These are phyloP conservation scores for Cebus imitator DNA, from an alignment of 2,113 vertebrate genomes.

Conservation along the genomic window DNA sequence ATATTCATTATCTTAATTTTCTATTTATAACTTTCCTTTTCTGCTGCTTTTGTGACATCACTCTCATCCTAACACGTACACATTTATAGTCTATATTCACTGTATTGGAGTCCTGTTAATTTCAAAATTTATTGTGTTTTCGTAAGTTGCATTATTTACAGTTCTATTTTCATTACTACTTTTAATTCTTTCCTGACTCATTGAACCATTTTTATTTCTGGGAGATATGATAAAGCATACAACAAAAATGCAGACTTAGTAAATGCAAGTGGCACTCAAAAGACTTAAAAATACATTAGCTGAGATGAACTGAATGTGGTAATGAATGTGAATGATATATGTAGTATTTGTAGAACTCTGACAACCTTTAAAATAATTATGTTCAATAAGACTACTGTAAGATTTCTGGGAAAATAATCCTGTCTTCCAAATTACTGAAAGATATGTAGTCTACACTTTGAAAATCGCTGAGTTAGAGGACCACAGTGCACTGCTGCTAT, in stretches of 20 bases:
- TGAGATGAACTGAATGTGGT: slow-evolving; percentile 5
- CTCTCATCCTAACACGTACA: not conserved
- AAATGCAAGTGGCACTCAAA: not conserved
- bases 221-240: not conserved
- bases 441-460: not conserved
- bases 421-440: slow-evolving; percentile 10
- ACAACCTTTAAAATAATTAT: slow-evolving; percentile 18
- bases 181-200: not conserved
- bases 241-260: not conserved
- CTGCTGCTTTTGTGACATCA: not conserved
- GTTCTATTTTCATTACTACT: not conserved
- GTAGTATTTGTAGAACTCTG: not conserved
- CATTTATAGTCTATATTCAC: not conserved
- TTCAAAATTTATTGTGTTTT: not conserved
- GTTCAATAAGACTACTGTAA: not conserved
- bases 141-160: slow-evolving; percentile 13
- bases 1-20: slow-evolving; percentile 34
- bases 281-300: not conserved
- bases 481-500: not conserved
- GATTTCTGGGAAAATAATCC: slow-evolving; percentile 16
- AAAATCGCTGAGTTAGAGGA: not conserved
- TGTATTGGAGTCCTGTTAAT: not conserved
- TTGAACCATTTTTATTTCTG: slow-evolving; percentile 7
- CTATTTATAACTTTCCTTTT: slow-evolving; percentile 29
- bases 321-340: not conserved